Evolutionary conservation across 2,888 invertebrate species (phyloP).

Genomic region (Pherbina coryleti): DNA sequence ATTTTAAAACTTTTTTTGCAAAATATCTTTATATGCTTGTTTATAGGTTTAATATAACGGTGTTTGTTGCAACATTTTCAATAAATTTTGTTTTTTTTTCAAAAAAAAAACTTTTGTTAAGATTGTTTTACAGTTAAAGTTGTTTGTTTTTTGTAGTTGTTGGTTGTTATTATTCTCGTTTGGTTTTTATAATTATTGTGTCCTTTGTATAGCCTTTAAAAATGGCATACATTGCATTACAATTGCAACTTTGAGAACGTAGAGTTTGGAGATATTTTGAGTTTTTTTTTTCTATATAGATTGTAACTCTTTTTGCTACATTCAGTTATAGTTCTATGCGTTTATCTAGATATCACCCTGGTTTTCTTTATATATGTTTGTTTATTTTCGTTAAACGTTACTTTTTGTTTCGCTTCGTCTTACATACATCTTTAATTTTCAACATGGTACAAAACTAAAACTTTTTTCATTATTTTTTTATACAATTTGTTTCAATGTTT

Average conservation of each 20-base stretch:
- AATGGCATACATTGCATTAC: background rate
- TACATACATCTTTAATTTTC: background rate
- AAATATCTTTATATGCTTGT: no score
- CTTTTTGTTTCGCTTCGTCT: background rate
- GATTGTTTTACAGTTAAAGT: no score
- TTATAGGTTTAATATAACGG: no score
- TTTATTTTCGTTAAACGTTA: background rate
- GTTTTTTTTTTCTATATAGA: background rate
- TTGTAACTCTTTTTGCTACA: background rate
- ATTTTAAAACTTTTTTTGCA: no score
- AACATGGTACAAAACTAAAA: constrained; percentile 36
- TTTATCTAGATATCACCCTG: constrained; percentile 31
- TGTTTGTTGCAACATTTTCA: no score
- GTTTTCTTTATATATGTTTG: background rate
- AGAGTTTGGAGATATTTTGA: background rate
- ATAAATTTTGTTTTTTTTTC: no score
- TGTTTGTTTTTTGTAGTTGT: no score
- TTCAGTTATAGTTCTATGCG: background rate
- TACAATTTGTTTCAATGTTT: constrained; percentile 35
- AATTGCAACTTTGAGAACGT: background rate
- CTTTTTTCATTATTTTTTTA: constrained; percentile 26
- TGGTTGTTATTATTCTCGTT: background rate
- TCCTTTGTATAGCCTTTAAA: background rate
- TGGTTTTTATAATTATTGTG: background rate
- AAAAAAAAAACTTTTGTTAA: no score